Base-by-base conservation (phyloP, 2,797 vertebrate species). In the Myioborus melanocephalus region DNA sequence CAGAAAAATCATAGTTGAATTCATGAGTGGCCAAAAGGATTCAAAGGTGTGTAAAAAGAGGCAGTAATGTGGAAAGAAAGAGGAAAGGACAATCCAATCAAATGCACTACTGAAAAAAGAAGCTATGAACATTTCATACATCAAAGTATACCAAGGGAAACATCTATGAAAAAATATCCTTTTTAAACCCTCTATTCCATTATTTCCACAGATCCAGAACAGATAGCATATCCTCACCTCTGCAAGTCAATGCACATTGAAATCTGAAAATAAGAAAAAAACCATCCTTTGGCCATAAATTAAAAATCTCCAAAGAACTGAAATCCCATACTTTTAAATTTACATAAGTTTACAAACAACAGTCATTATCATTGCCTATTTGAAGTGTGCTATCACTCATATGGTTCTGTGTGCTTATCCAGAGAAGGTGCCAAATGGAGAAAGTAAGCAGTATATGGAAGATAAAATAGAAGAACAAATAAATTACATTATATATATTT, bases 251-350 rank as follows among this genome's bases (percentile, higher is more conserved):
- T 22, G 57, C 1, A 47, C 30, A 24, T 55, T 9, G 19, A 78
- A 73, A 83, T 26, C 22, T 55, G 8, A 69, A 83, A 52, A 70
- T 21, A 63, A 49, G 24, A 37, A 79, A 49, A 49, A 59, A 55
- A 6, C 1, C 0, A 4, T 49, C 8, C 49, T 68, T 72, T 16
- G 32, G 3, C 3, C 60, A 34, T 23, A 47, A 76, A 56, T 49
- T 53, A 2, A 41, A 64, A 70, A 52, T 30, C 12, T 11, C 2
- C 3, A 34, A 35, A 41, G 3, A 53, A 21, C 14, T 9, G 49
- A 27, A 56, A 53, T 8, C 39, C 11, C 10, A 43, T 5, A 21
- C 3, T 71, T 82, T 28, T 37, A 60, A 79, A 60, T 52, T 52
- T 52, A 52, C 28, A 18, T 52, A 30, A 30, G 28, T 30, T 52